Conservation (phyloP, 2,113 vertebrate genomes). For the Gnathonemus longibarbis region DNA sequence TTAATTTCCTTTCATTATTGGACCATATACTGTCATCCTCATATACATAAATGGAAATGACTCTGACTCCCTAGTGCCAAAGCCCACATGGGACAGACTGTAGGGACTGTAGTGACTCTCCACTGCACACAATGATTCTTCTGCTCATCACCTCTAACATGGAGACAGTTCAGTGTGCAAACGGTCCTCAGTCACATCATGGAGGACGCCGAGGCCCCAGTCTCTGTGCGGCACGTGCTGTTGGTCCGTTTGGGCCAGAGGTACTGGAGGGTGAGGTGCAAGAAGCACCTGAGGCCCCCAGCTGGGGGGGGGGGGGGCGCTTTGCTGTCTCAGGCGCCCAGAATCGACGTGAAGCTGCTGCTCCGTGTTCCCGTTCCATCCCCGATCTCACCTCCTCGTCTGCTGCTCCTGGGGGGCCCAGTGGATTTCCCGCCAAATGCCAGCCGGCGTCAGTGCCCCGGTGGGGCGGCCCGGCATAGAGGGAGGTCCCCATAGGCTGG, state of each 20-base stretch:
- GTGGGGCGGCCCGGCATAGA: not conserved
- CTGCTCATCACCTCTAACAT: not conserved
- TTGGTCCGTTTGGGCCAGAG: not conserved
- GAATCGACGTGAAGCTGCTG: constrained; percentile 46
- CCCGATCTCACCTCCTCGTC: constrained; percentile 51
- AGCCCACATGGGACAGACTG: not conserved
- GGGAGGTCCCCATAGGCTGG: not conserved
- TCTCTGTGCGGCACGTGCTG: not conserved
- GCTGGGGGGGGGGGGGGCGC: constrained; percentile 18
- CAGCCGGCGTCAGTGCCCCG: constrained; percentile 52
- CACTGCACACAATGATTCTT: not conserved
- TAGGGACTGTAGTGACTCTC: not conserved
- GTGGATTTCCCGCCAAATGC: constrained; percentile 52
- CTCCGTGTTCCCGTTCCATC: constrained; percentile 63
- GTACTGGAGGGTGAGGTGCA: not conserved
- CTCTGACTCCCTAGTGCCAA: not conserved
- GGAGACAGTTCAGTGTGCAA: not conserved
- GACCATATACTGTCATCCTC: not conserved
- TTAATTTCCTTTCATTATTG: not conserved
- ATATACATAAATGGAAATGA: not conserved
- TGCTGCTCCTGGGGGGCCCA: constrained; percentile 51
- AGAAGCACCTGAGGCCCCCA: constrained; percentile 41
- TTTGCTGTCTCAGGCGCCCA: constrained; percentile 44
- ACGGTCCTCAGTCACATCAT: not conserved
- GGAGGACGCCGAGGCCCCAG: not conserved